Evolutionary conservation across 2,797 vertebrate species (phyloP).

Genomic region (Echeneis naucrates): DNA sequence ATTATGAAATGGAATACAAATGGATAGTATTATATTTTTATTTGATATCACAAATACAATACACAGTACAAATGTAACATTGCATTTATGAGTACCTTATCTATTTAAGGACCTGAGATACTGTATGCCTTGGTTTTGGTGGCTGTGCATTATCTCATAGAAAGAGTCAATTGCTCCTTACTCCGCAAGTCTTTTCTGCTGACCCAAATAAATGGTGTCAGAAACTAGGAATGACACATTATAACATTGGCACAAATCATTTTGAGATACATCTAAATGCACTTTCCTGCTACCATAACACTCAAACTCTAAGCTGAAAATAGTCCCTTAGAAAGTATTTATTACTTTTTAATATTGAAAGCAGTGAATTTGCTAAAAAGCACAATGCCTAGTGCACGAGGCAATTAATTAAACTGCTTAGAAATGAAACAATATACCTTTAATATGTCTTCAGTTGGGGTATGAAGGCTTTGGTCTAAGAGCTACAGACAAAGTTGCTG

Average conservation of each 20-base stretch:
- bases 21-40: conserved; percentile 23
- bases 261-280: neutral
- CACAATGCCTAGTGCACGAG: no score
- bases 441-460: neutral
- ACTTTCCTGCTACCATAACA: neutral
- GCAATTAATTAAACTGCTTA: no score
- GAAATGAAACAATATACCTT: neutral
- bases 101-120: neutral
- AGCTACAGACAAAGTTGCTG: neutral
- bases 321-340: neutral
- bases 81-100: neutral
- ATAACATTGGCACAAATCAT: neutral
- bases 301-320: neutral
- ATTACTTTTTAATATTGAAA: neutral
- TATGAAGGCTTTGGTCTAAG: no score
- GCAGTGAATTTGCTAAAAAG: neutral
- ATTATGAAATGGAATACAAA: no score
- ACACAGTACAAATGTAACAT: conserved; percentile 9
- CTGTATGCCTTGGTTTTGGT: no score
- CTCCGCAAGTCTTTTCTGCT: neutral
- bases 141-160: no score
- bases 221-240: neutral
- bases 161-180: neutral
- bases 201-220: neutral
- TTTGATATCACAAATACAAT: conserved; percentile 1